A percentile compares a stretch with the other conserved stretches of the same genome.
phyloP scores from a whole-genome alignment of 2,113 vertebrate genomes.

The Gobio gobio region DNA sequence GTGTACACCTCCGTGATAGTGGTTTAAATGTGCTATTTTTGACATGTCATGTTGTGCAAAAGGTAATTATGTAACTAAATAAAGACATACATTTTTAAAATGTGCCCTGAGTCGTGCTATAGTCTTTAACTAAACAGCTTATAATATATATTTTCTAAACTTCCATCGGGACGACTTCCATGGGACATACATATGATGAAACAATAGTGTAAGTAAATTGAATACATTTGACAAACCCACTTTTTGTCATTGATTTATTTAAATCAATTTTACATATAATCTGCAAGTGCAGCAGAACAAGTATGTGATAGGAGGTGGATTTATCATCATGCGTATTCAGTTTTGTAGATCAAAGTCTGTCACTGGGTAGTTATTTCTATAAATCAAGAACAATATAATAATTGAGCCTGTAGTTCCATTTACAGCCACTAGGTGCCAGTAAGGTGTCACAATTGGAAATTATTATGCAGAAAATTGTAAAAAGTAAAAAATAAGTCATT shows the following conservation, averaged over 20 bases:
- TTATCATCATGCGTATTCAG: background rate
- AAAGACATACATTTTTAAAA: background rate
- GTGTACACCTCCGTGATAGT: background rate
- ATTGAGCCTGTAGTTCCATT: background rate
- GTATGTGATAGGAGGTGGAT: background rate
- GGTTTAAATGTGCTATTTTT: background rate
- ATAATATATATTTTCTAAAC: background rate
- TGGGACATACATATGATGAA: background rate
- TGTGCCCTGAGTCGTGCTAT: background rate
- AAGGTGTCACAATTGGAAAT: background rate
- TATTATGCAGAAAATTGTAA: background rate
- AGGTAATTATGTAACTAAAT: background rate
- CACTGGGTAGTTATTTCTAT: too few species aligned
- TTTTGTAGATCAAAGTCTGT: too few species aligned
- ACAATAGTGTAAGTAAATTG: background rate
- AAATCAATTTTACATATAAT: background rate
- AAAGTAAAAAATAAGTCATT: background rate
- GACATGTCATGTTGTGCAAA: background rate
- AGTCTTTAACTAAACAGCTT: background rate
- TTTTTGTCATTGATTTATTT: background rate
- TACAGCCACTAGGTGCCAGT: constrained; percentile 2
- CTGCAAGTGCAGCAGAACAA: background rate
- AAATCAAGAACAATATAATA: background rate
- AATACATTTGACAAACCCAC: background rate
- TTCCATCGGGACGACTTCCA: background rate